Conservation (phyloP, 2,113 vertebrate genomes). For the Excalfactoria chinensis region DNA sequence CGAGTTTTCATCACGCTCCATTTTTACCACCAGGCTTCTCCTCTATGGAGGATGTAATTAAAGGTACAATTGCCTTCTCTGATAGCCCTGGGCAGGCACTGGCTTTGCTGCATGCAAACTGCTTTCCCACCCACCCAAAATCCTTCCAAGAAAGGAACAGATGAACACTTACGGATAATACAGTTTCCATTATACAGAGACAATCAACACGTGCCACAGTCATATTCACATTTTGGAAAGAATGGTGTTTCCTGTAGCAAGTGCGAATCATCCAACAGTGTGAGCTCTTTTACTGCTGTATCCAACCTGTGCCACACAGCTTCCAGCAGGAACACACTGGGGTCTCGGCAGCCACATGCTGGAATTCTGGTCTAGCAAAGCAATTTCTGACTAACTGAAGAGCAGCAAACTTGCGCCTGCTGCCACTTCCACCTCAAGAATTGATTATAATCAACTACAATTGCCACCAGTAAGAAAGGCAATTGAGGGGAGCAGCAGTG, state of each 20-base stretch:
- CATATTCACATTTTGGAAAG: background rate
- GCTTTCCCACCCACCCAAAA: background rate
- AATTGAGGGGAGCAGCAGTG: background rate
- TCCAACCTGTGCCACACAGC: background rate
- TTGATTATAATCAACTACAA: background rate
- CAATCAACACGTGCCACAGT: background rate
- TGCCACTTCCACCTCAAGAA: background rate
- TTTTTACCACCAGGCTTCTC: background rate
- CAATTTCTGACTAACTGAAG: background rate
- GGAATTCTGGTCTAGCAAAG: background rate
- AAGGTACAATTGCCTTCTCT: background rate
- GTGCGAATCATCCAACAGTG: background rate
- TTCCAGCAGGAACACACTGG: background rate
- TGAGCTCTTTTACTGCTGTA: background rate
- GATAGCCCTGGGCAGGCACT: background rate
- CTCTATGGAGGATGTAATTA: background rate
- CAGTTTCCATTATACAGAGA: background rate
- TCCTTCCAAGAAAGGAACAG: background rate
- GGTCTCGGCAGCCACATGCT: background rate
- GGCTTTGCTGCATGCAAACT: background rate
- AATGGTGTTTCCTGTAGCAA: background rate
- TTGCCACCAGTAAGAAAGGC: background rate
- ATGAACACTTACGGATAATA: background rate
- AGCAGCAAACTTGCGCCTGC: background rate
- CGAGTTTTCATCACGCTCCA: background rate